Evolutionary conservation across 2,797 vertebrate genomes (phyloP).

Genomic region (Lacerta agilis): DNA sequence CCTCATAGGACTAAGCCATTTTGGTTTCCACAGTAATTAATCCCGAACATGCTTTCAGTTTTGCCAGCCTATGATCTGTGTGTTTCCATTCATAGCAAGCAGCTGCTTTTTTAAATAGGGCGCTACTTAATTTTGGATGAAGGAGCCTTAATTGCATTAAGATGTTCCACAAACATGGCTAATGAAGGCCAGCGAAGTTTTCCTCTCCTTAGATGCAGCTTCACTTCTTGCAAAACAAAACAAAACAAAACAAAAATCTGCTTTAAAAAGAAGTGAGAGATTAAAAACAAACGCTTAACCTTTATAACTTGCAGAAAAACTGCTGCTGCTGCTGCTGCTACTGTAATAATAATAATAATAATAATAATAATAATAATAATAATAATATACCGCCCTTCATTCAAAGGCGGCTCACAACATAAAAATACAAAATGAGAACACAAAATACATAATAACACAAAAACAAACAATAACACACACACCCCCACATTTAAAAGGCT

Average conservation of each 20-base stretch:
- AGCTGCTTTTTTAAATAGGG: slow-evolving; percentile 45
- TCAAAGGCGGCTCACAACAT: no score
- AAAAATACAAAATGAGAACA: no score
- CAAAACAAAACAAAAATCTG: background rate
- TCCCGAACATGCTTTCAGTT: slow-evolving; percentile 23
- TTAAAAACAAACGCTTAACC: slow-evolving; percentile 21
- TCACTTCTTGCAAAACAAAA: slow-evolving; percentile 21
- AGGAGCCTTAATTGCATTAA: slow-evolving; percentile 52
- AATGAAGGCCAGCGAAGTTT: slow-evolving; percentile 25
- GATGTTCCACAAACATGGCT: slow-evolving; percentile 34
- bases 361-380: no score
- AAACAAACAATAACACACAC: no score
- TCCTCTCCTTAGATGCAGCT: slow-evolving; percentile 13
- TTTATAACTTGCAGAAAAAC: background rate
- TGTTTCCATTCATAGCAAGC: slow-evolving; percentile 20
- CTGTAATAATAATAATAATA: no score
- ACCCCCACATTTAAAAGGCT: no score
- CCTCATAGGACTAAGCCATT: background rate
- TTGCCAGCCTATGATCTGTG: slow-evolving; percentile 5
- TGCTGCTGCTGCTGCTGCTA: no score
- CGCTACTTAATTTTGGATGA: slow-evolving; percentile 24
- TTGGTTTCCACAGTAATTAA: slow-evolving; percentile 11
- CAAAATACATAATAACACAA: no score
- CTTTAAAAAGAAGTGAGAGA: background rate
- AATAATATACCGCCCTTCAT: no score